These are phyloP conservation scores for Drosophila serrata DNA, from an alignment of 1,140 invertebrate genomes.

Conservation along the genomic window DNA sequence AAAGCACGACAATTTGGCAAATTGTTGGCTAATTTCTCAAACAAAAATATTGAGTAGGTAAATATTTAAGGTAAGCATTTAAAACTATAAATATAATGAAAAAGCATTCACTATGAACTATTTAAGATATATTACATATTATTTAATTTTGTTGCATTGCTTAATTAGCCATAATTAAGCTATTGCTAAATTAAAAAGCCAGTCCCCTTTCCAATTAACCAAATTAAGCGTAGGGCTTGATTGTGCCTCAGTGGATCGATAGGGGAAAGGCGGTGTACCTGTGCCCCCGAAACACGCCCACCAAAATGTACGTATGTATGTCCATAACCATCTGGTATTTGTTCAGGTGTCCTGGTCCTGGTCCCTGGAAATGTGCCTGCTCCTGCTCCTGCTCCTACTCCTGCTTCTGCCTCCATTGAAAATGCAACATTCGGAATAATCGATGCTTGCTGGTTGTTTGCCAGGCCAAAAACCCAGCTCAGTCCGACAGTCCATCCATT, in stretches of 20 bases:
- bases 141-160: too few relatives aligned
- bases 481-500: slow-evolving; percentile 17
- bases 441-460: slow-evolving; percentile 44
- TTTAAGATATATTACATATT: too few relatives aligned
- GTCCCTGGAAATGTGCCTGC: too few relatives aligned
- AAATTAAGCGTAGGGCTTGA: slow-evolving; percentile 11
- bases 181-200: background rate
- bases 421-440: slow-evolving; percentile 43
- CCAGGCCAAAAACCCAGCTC: slow-evolving; percentile 21
- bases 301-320: background rate
- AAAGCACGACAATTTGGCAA: background rate
- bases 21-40: slow-evolving; percentile 6
- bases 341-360: slow-evolving; percentile 21
- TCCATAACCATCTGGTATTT: slow-evolving; percentile 25
- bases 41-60: background rate
- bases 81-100: too few relatives aligned
- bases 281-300: background rate
- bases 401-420: background rate
- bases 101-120: too few relatives aligned
- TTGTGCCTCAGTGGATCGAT: slow-evolving; percentile 12
- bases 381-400: background rate
- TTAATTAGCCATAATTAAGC: background rate
- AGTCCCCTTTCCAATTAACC: slow-evolving; percentile 3
- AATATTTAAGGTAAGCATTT: too few relatives aligned
- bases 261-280: background rate